Base-by-base conservation (phyloP, 2,113 vertebrate species). In the Pterocles orientalis region DNA sequence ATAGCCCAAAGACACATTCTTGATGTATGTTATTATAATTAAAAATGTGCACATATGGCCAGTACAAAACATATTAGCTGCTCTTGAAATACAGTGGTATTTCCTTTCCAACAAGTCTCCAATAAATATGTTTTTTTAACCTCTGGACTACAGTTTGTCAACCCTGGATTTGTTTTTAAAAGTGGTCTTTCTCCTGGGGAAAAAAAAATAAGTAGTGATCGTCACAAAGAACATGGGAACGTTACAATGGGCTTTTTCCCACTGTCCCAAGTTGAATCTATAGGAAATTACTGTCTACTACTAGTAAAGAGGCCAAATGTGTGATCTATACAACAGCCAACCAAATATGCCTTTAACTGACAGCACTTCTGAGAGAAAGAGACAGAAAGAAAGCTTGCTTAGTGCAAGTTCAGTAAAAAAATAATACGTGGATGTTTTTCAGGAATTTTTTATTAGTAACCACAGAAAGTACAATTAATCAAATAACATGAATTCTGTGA, bases 81-180 rank as follows among this genome's bases (percentile, higher is more conserved):
- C n/a, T 14, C 25, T 94, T 77, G 36, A 95, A 85, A 70, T 68
- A 54, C 14, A 83, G 23, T 73, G 26, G 34, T 25, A 90, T 84
- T 93, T 91, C 23, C 53, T 90, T 69, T 94, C 21, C 29, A 70
- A 83, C 56, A 89, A 76, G 68, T 88, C 66, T 61, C 53, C 31
- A 29, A 79, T n/a, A 95, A 87, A 47, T 53, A 34, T 60, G 17
- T 13, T 31, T 36, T 39, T 64, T 95, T 94, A 90, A 84, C 51
- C 51, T 86, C 86, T 90, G 88, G 64, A 68, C 60, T 72, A 34
- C 28, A 92, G 73, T 86, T 91, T 86, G 39, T 97, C 39, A 87
- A 58, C 31, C 26, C 25, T 95, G 69, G 51, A 73, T 60, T 96
- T 95, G 60, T 91, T 95, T 72, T 89, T 83, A 28, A 72, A 96